Base-by-base conservation (phyloP, 2,113 vertebrate species). In the Marmota monax region DNA sequence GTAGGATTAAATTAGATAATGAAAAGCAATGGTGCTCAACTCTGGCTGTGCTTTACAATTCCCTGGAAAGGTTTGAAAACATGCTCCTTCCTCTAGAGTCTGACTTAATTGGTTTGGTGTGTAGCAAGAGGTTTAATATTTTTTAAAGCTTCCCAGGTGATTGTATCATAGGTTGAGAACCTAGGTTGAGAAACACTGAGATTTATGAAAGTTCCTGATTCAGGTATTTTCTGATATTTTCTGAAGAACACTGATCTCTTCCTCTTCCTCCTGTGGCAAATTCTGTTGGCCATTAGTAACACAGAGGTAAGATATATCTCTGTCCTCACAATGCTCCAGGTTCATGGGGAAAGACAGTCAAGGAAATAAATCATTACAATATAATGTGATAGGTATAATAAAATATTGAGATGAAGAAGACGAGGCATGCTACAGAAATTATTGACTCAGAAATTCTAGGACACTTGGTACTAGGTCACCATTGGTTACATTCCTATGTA, bases 31-130 rank as follows among this genome's bases (percentile, higher is more conserved):
- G 13, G 18, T 84, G 89, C 51, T 92, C 34, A 39, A 20, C 37
- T 83, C 7, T 72, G 11, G 11, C 32, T 92, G 11, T 86, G 39
- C 5, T 61, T 83, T 69, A 83, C 39, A 91, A 58, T 82, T 78
- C 90, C 20, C 23, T 87, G 23, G 65, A 23, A 87, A 74, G 8
- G 13, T 74, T 85, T 69, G 73, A 84, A 94, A 87, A 92, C 45
- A 73, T 73, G 85, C 9, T 0, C 13, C 7, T 82, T 88, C 16
- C 61, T 25, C 34, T 76, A 25, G 6, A 76, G 18, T 95, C 23
- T 73, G 9, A 87, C 74, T 95, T 89, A 92, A 42, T 86, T 96
- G 65, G 27, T 56, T 95, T 86, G 34, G n/a, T 73, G 18, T 82
- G 25, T 34, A 61, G 17, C 92, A 77, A 84, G 61, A 82, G 11